Base-by-base conservation (phyloP, 1,140 invertebrate genomes). In the Luehdorfia chinensis region DNA sequence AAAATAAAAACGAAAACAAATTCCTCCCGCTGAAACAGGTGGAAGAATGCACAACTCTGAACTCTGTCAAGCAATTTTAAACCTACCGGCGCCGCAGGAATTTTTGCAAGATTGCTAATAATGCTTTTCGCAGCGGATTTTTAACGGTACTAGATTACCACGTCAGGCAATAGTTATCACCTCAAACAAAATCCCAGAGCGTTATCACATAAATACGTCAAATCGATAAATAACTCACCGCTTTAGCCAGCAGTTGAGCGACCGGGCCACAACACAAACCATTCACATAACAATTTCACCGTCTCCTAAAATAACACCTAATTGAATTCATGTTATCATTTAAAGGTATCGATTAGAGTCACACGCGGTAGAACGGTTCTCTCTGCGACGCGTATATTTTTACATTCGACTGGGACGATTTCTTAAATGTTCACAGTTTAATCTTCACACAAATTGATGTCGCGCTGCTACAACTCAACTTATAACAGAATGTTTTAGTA, bases 321-420 rank as follows among this genome's bases (percentile, higher is more conserved):
- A 81, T 83, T 83, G 70, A 83, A 85, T 76, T 67, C 81, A 85
- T 85, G 76, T 85, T 85, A 85, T 85, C 78, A 85, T 83, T 84
- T 81, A 81, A 80, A 79, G 75, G 66, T 85, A 85, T 85, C 77
- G 78, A 85, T 83, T 79, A 79, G 39, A 43, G 79, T 80, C 76
- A 81, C 77, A 85, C 70, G 75, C 68, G 64, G 79, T 59, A 60
- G 52, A 66, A 69, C 69, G 47, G 66, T 69, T 62, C 71, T 75
- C 65, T 75, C 66, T 53, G 63, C 72, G 78, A 79, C 75, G 78
- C 78, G 71, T 79, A 68, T 77, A 80, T 80, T 83, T 80, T 81
- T 81, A 84, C 69, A 75, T 78, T 81, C 66, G 52, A 65, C 60
- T 57, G 39, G 34, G 36, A 64, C 69, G 66, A 75, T 72, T 75